phyloP scores from a whole-genome alignment of 2,113 vertebrate genomes.

The Strix aluco region DNA sequence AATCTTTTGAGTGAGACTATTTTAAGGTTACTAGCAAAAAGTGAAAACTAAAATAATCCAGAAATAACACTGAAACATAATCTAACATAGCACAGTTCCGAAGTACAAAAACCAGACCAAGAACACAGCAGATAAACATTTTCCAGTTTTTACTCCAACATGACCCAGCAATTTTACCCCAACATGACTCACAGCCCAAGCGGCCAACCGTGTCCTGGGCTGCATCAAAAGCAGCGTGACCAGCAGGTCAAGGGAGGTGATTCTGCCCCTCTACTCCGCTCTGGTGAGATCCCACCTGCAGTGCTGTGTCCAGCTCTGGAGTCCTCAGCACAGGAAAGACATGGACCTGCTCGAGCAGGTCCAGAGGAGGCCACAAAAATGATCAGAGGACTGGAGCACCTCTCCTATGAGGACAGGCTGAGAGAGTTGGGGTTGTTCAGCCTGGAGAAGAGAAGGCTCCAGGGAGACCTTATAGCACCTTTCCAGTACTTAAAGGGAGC shows the following conservation, averaged over 20 bases:
- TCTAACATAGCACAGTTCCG: fast-evolving
- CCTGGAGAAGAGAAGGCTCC: not conserved
- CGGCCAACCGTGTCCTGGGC: not conserved
- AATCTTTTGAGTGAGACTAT: not conserved
- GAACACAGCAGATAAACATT: not conserved
- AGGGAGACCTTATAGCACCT: fast-evolving
- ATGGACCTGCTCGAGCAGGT: not conserved
- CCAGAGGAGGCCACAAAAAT: not conserved
- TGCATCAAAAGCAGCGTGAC: not conserved
- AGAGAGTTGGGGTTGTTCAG: not conserved
- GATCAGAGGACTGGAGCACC: not conserved
- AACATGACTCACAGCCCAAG: not conserved
- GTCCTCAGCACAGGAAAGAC: not conserved
- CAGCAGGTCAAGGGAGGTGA: not conserved
- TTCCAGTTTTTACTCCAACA: not conserved
- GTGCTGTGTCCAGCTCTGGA: fast-evolving
- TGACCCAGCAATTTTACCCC: not conserved
- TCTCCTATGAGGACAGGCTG: not conserved
- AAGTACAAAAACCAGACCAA: not conserved
- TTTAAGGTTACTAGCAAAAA: not conserved
- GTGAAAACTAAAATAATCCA: not conserved
- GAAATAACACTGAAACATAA: not conserved
- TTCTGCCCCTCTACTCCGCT: not conserved
- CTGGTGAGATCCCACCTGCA: not conserved
- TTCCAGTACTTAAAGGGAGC: not conserved